Conservation (phyloP, 2,888 invertebrate genomes). For the Willowsia nigromaculata region DNA sequence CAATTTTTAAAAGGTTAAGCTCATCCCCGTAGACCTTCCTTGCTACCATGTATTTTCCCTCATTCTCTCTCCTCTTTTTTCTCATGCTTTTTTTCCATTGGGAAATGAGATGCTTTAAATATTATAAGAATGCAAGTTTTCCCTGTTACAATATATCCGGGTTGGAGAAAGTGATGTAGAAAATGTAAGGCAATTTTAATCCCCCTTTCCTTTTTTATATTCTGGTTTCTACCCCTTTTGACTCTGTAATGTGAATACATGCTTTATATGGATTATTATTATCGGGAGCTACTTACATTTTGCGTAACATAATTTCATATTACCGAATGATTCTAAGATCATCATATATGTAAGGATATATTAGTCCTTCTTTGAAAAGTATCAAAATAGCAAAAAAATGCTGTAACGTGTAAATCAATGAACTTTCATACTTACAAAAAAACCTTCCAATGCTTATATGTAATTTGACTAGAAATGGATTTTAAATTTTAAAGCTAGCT, state of each 20-base stretch:
- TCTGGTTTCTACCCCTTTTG: constrained; percentile 33
- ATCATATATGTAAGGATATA: not conserved
- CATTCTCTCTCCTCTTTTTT: constrained; percentile 1
- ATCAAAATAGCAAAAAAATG: not conserved
- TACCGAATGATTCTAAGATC: not conserved
- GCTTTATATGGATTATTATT: not conserved
- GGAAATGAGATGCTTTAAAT: constrained; percentile 54
- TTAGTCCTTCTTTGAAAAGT: not conserved
- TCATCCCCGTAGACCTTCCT: constrained; percentile 16
- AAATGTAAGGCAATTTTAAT: constrained; percentile 71
- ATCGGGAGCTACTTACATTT: not conserved
- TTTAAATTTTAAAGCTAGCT: constrained; percentile 72
- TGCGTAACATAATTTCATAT: not conserved
- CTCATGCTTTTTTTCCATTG: constrained; percentile 14
- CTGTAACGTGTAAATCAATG: constrained; percentile 11
- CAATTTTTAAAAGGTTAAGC: constrained; percentile 53
- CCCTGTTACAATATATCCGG: not conserved
- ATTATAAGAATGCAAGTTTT: constrained; percentile 54
- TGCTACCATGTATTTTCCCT: not conserved
- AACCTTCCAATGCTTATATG: constrained; percentile 1
- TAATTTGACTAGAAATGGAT: constrained; percentile 75
- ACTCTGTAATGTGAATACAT: constrained; percentile 8
- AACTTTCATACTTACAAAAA: not conserved
- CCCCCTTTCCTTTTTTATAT: constrained; percentile 44
- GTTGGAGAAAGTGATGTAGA: constrained; percentile 51